phyloP scores from a whole-genome alignment of 2,888 invertebrate species.

The Platerodrilus igneus region DNA sequence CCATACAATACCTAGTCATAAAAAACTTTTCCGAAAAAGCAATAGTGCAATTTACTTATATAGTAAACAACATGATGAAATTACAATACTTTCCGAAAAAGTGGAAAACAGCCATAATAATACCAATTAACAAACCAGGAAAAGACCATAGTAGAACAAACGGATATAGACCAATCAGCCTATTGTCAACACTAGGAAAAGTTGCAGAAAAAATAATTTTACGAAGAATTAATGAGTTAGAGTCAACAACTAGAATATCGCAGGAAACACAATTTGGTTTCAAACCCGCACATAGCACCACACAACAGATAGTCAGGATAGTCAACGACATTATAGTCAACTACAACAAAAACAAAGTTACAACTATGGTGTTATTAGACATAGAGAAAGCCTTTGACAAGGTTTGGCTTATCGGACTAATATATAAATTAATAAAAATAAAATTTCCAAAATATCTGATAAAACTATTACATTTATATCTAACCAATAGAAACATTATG shows the following conservation, averaged over 20 bases:
- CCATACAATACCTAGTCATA: too few relatives aligned
- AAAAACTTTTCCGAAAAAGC: too few relatives aligned
- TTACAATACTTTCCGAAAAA: too few relatives aligned
- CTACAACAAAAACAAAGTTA: slow-evolving; percentile 30
- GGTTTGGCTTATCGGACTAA: slow-evolving; percentile 34
- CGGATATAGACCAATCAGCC: slow-evolving; percentile 24
- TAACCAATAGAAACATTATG: slow-evolving; percentile 25
- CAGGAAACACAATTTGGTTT: slow-evolving; percentile 34
- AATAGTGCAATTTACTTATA: too few relatives aligned
- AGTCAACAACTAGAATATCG: slow-evolving; percentile 11
- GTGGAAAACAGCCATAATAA: too few relatives aligned
- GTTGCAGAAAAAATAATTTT: slow-evolving; percentile 18
- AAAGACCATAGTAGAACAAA: too few relatives aligned
- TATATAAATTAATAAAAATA: slow-evolving; percentile 31
- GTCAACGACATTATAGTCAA: slow-evolving; percentile 28
- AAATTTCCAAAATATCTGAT: slow-evolving; percentile 27
- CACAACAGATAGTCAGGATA: slow-evolving; percentile 33
- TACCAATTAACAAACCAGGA: too few relatives aligned
- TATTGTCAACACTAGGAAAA: slow-evolving; percentile 19
- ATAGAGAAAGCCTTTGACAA: slow-evolving; percentile 39
- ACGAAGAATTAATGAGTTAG: slow-evolving; percentile 6
- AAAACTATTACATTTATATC: slow-evolving; percentile 27
- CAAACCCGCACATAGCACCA: slow-evolving; percentile 31
- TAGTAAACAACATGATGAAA: too few relatives aligned
- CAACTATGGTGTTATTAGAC: slow-evolving; percentile 34